Evolutionary conservation across 2,888 invertebrate genomes (phyloP).

Genomic region (Acanthosepion esculentum): DNA sequence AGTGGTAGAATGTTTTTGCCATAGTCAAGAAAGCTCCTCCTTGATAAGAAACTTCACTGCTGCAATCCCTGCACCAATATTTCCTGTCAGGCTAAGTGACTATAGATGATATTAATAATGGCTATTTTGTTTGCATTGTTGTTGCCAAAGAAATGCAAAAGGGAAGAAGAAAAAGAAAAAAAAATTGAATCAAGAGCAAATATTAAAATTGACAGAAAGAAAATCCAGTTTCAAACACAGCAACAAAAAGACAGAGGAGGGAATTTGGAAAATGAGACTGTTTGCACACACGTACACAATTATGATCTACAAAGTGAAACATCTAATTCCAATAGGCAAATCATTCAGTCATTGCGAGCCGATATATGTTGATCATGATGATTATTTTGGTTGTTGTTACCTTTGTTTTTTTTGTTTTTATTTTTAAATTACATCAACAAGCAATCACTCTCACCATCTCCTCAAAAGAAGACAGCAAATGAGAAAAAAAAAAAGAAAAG

Average conservation of each 20-base stretch:
- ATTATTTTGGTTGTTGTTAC: neutral
- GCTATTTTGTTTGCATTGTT: neutral
- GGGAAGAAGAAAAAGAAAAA: neutral
- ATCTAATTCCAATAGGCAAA: neutral
- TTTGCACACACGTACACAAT: neutral
- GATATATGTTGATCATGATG: neutral
- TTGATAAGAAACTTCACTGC: no score
- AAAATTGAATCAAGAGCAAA: no score
- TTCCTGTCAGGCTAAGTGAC: no score
- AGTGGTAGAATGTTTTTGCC: no score
- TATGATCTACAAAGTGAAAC: no score
- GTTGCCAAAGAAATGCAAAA: neutral
- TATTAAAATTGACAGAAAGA: neutral
- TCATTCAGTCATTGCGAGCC: neutral
- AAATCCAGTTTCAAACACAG: slow-evolving; percentile 39
- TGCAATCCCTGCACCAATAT: no score
- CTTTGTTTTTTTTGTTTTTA: neutral
- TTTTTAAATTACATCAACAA: neutral
- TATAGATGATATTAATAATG: neutral
- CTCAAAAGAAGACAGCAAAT: neutral
- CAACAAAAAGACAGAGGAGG: neutral
- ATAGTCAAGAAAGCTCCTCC: no score
- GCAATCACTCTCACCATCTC: neutral
- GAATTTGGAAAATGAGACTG: no score
- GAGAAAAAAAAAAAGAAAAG: neutral